Evolutionary conservation across 2,888 invertebrate species (phyloP).

Genomic region (Scaptomyza reducta): DNA sequence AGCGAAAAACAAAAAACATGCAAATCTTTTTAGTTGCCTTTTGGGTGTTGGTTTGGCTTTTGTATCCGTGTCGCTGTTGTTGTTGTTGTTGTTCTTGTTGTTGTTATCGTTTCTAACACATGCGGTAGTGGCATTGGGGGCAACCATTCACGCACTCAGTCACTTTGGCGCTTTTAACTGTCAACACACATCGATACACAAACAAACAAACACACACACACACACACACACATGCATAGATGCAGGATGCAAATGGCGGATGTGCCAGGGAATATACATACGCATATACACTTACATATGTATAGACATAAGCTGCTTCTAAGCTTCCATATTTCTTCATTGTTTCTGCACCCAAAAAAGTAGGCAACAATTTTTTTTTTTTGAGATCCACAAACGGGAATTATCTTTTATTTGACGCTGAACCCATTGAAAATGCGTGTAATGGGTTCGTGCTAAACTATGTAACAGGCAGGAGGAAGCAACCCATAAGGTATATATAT

Average conservation of each 20-base stretch:
- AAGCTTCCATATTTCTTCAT: not conserved
- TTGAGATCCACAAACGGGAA: too few species aligned
- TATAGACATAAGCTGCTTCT: not conserved
- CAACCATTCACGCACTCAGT: slow-evolving; percentile 64
- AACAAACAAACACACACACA: slow-evolving; percentile 23
- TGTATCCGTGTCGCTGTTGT: too few species aligned
- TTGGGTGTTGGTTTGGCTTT: slow-evolving; percentile 22
- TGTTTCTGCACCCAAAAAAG: not conserved
- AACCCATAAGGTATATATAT: too few species aligned
- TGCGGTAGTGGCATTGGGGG: slow-evolving; percentile 26
- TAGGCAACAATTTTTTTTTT: not conserved
- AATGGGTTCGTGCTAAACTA: too few species aligned
- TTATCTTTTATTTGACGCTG: too few species aligned
- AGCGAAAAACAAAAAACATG: slow-evolving; percentile 36
- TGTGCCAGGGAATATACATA: not conserved
- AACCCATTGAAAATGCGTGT: too few species aligned
- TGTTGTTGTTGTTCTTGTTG: slow-evolving; percentile 7
- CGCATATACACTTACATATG: not conserved
- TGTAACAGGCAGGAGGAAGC: too few species aligned
- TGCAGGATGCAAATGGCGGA: not conserved
- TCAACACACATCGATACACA: slow-evolving; percentile 42
- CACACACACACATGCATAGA: slow-evolving; percentile 1
- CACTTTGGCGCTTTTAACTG: slow-evolving; percentile 71
- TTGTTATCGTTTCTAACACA: slow-evolving; percentile 36
- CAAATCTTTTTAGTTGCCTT: slow-evolving; percentile 70